Conservation (phyloP, 2,797 vertebrate genomes). For the Alfaro cultratus region DNA sequence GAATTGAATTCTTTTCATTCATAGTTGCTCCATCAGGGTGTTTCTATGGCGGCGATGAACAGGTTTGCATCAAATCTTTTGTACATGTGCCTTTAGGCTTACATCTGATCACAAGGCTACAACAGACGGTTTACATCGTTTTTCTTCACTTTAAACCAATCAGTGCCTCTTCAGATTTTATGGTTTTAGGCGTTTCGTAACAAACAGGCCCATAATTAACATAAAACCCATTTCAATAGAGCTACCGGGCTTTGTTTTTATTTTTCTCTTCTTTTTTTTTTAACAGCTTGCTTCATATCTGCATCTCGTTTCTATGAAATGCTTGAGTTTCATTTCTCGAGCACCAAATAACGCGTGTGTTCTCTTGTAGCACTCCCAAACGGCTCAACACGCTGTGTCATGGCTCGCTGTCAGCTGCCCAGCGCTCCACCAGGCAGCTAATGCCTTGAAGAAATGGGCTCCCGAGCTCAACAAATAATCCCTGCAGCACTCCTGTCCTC, state of each 20-base stretch:
- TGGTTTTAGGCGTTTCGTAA: neutral
- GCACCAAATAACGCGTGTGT: slow-evolving; percentile 43
- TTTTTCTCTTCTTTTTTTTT: neutral
- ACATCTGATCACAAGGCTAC: neutral
- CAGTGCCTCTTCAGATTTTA: neutral
- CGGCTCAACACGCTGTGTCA: slow-evolving; percentile 67
- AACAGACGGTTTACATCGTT: neutral
- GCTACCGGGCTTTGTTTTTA: neutral
- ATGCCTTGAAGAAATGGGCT: slow-evolving; percentile 76
- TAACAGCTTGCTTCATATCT: neutral
- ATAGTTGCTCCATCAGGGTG: neutral
- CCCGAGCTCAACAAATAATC: slow-evolving; percentile 73
- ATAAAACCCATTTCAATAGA: neutral
- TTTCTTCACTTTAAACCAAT: neutral
- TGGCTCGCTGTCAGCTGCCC: slow-evolving; percentile 72
- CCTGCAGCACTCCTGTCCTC: slow-evolving; percentile 70
- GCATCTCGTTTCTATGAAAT: slow-evolving; percentile 24
- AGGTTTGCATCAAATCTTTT: neutral
- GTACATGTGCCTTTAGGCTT: neutral
- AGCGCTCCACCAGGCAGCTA: slow-evolving; percentile 76
- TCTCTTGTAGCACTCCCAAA: slow-evolving; percentile 62
- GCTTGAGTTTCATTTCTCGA: slow-evolving; percentile 28
- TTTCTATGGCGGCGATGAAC: neutral
- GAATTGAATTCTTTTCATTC: neutral
- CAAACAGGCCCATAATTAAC: neutral